Evolutionary conservation across 2,888 invertebrate species (phyloP), one percentile per base, ranked within the genome.

Genomic region (Andrena haemorrhoa): DNA sequence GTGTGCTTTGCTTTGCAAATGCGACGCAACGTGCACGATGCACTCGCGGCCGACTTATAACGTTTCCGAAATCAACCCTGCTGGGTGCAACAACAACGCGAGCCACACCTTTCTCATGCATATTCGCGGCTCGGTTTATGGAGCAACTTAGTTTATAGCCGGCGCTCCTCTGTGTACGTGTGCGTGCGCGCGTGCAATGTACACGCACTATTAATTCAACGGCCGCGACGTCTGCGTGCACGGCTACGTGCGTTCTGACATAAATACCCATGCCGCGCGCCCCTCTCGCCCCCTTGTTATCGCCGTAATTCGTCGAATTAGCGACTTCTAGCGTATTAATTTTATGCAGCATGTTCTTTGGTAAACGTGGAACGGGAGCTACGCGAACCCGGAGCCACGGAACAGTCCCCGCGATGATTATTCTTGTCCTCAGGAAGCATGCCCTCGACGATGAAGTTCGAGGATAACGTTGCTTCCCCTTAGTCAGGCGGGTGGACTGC

Each of bases 91-190:
- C 82, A 76, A 83, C 83, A 89, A 86, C 86, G 86, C 72, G 82
- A 79, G 87, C 91, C 90, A 91, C 91, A 90, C 91, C 90, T 90
- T 91, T 82, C 92, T 92, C 92, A 92, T 92, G 89, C 92, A 92
- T 92, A 92, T 92, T 92, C 93, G 88, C 79, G 75, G 81, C 80
- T 73, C 78, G 85, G 87, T 90, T 90, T 90, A 90, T 85, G 86
- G 73, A 70, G 81, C 78, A 88, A 86, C 84, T 84, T 79, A 86
- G 87, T 90, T 90, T 89, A 90, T 89, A 87, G 90, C 83, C 85
- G 51, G 29, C 12, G 56, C 56, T 33, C 53, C 72, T 26, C 71
- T 31, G 23, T 72, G 75, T 61, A 47, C 47, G 74, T 79, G 79
- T 86, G 83, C 56, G 23, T 1, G 20, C 56, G 56, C 23, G 10